Evolutionary conservation across 2,888 invertebrate genomes (phyloP).

Genomic region (Chrysopilus asiliformis): DNA sequence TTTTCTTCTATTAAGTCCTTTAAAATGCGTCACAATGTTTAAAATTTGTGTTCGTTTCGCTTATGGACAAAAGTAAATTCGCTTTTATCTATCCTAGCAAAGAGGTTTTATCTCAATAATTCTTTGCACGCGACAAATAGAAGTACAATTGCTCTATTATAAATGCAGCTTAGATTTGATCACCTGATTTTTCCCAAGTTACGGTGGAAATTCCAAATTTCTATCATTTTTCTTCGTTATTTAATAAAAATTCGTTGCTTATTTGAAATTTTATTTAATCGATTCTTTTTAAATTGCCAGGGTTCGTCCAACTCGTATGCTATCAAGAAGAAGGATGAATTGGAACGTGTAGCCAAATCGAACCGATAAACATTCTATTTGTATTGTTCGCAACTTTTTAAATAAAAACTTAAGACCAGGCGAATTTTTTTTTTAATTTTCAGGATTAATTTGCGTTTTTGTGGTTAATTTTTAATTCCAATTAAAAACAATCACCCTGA

Average conservation of each 20-base stretch:
- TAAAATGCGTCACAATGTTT: slow-evolving; percentile 7
- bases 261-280: no score
- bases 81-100: slow-evolving; percentile 31
- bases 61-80: slow-evolving; percentile 22
- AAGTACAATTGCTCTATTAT: no score
- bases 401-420: no score
- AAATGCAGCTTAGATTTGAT: not conserved
- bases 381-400: no score
- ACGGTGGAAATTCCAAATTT: not conserved
- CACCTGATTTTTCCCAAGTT: not conserved
- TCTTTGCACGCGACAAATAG: slow-evolving; percentile 11
- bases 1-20: slow-evolving; percentile 6
- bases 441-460: no score
- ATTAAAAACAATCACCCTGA: no score
- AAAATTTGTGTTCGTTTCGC: slow-evolving; percentile 9
- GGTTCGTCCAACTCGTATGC: slow-evolving; percentile 99
- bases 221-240: no score
- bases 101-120: not conserved
- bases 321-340: slow-evolving; percentile 99
- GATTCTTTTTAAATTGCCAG: slow-evolving; percentile 33
- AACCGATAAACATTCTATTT: slow-evolving; percentile 73
- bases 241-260: not conserved
- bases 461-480: no score
- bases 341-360: slow-evolving; percentile 99
- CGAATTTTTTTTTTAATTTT: no score